phyloP scores from a whole-genome alignment of 2,113 vertebrate species.

The Xiphophorus hellerii region DNA sequence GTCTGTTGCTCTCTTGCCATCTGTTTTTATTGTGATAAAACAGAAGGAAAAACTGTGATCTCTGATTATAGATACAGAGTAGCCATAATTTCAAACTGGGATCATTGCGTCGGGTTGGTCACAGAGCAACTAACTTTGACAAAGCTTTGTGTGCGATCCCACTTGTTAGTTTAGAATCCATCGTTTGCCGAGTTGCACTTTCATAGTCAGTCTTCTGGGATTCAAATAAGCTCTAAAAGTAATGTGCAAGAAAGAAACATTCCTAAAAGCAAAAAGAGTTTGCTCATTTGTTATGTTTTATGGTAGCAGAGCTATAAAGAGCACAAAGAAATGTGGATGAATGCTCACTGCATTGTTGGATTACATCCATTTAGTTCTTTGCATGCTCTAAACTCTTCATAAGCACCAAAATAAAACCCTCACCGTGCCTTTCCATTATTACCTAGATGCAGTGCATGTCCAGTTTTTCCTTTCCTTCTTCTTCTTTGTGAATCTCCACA shows the following conservation, averaged over 20 bases:
- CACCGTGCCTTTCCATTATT: slow-evolving; percentile 69
- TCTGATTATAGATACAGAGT: not conserved
- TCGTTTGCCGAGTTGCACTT: slow-evolving; percentile 27
- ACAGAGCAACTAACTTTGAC: slow-evolving; percentile 15
- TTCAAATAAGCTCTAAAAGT: slow-evolving; percentile 19
- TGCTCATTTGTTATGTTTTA: not conserved
- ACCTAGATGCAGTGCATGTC: slow-evolving; percentile 27
- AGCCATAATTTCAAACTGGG: not conserved
- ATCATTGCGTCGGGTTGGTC: slow-evolving; percentile 5
- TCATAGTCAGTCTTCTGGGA: slow-evolving; percentile 20
- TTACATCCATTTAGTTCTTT: slow-evolving; percentile 34
- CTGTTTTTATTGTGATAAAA: slow-evolving; percentile 8
- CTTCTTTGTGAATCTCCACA: not conserved
- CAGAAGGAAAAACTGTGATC: slow-evolving; percentile 1
- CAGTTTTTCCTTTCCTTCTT: slow-evolving; percentile 6
- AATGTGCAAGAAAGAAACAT: slow-evolving; percentile 40
- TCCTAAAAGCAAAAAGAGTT: slow-evolving; percentile 41
- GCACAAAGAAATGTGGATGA: slow-evolving; percentile 23
- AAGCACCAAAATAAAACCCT: slow-evolving; percentile 45
- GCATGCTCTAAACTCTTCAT: slow-evolving; percentile 62
- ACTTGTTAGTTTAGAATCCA: slow-evolving; percentile 7
- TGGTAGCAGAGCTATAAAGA: not conserved
- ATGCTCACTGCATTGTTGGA: slow-evolving; percentile 1
- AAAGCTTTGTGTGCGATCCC: not conserved
- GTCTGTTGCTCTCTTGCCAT: not conserved